Base-by-base conservation (phyloP, 2,888 invertebrate species). In the Mythimna ferrago region DNA sequence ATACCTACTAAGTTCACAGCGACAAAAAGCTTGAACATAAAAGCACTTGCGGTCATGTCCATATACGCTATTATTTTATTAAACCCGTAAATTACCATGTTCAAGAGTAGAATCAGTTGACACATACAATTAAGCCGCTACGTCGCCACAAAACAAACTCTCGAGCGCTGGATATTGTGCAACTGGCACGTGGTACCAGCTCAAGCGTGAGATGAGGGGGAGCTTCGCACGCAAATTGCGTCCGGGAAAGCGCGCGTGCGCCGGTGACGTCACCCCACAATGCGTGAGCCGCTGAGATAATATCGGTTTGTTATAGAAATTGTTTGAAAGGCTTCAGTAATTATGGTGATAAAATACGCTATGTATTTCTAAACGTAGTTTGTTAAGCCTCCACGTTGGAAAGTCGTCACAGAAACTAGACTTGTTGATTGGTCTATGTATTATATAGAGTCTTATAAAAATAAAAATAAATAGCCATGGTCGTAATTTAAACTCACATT, bases 191-290 rank as follows among this genome's bases (percentile, higher is more conserved):
- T 80, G 80, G 71, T 80, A 66, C 38, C 54, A 48, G 51, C 53
- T 70, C 66, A 54, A 79, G 71, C 80, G 76, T 79, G 80, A 75
- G 80, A 79, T 35, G 51, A 70, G 70, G 67, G 78, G 79, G 80
- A 71, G 80, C 79, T 70, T 79, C 79, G 65, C 80, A 79, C 79
- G 67, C 79, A 75, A 79, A 79, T 75, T 68, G 41, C 75, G 76
- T 79, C 80, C 75, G 80, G 75, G 80, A 75, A 75, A 71, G 71
- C 66, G 79, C 79, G 79, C 79, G 80, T 80, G 75, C 80, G 79
- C 57, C 61, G 11, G 41, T 79, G 76, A 71, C 67, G 79, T 75
- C 80, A 80, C 56, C 21, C 7, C 41, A 57, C 70, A 48, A 56
- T 64, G 60, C 75, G 67, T 62, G 60, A 11, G 54, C 53, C 35